These are phyloP conservation scores for Mimas tiliae DNA, from an alignment of 2,888 invertebrate genomes.

Conservation along the genomic window DNA sequence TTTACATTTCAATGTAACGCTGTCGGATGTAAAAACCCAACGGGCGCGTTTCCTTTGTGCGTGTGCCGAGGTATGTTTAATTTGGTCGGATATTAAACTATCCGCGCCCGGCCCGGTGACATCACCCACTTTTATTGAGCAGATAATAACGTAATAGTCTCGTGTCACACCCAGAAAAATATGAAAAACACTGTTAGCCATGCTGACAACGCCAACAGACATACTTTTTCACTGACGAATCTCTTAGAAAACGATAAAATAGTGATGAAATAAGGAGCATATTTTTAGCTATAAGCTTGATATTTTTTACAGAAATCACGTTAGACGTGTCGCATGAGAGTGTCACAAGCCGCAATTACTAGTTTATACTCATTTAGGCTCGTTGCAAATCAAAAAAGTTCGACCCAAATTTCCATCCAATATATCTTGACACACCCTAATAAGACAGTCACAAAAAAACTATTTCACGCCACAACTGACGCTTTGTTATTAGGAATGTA, in stretches of 20 bases:
- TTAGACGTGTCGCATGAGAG: neutral
- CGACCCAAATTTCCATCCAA: slow-evolving; percentile 58
- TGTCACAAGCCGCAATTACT: neutral
- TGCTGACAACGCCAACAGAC: neutral
- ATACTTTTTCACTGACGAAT: slow-evolving; percentile 1
- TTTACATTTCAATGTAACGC: slow-evolving; percentile 7
- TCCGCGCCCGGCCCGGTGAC: slow-evolving; percentile 69
- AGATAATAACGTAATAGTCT: slow-evolving; percentile 73
- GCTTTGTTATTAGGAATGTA: slow-evolving; percentile 53
- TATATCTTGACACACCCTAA: slow-evolving; percentile 73
- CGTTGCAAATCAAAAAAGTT: slow-evolving; percentile 48
- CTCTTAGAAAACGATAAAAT: neutral
- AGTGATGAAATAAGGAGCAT: slow-evolving; percentile 1
- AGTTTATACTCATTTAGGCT: slow-evolving; percentile 5
- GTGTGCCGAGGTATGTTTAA: slow-evolving; percentile 33
- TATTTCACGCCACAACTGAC: slow-evolving; percentile 43
- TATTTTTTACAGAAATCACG: neutral
- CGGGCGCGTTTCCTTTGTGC: slow-evolving; percentile 17
- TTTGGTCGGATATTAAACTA: slow-evolving; percentile 61
- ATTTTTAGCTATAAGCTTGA: neutral
- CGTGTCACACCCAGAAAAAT: slow-evolving; percentile 69
- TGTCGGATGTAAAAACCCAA: slow-evolving; percentile 6
- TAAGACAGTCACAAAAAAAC: slow-evolving; percentile 44
- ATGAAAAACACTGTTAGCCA: slow-evolving; percentile 32
- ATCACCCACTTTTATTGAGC: slow-evolving; percentile 67